Evolutionary conservation across 2,113 vertebrate genomes (phyloP).

Genomic region (Atlantisia rogersi): DNA sequence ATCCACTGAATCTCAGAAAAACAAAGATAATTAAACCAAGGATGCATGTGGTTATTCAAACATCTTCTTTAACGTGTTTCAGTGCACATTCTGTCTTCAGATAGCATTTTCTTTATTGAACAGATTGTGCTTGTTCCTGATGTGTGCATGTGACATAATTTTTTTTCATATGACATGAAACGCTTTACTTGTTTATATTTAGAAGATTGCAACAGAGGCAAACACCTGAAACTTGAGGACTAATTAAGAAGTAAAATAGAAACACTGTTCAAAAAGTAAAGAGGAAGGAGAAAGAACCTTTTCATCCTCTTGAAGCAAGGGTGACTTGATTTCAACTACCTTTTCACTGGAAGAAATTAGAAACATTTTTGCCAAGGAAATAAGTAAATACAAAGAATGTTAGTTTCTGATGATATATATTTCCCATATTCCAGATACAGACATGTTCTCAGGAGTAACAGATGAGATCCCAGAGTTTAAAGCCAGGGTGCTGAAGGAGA

Average conservation of each 20-base stretch:
- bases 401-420: not conserved
- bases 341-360: not conserved
- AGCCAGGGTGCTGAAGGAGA: not conserved
- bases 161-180: not conserved
- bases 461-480: not conserved
- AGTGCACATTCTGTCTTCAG: not conserved
- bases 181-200: not conserved
- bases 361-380: not conserved
- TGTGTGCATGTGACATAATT: not conserved
- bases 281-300: not conserved
- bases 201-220: not conserved
- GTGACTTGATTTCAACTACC: not conserved
- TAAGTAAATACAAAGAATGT: not conserved
- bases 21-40: not conserved
- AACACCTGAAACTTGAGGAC: not conserved
- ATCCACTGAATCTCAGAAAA: not conserved
- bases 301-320: not conserved
- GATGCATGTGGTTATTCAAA: not conserved
- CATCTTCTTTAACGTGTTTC: not conserved
- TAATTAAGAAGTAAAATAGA: not conserved
- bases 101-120: not conserved
- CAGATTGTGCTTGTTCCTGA: not conserved
- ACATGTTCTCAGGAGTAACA: not conserved
- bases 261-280: not conserved
- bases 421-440: not conserved